Conservation (phyloP, 2,888 invertebrate species). For the Drosophila neotestacea region DNA sequence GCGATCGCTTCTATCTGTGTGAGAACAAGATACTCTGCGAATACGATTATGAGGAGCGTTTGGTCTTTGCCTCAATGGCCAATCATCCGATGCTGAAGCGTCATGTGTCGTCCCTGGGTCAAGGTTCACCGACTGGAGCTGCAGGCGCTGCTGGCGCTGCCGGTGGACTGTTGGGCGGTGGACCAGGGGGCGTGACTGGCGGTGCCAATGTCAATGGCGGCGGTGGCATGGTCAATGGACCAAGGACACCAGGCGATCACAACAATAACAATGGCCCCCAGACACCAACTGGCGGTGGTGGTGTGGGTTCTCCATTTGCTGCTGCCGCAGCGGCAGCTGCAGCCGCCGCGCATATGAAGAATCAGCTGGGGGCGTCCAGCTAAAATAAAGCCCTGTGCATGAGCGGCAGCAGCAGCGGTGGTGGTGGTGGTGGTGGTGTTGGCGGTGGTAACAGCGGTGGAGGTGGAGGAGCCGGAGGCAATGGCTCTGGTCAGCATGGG, state of each 20-base stretch:
- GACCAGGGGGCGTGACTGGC: slow-evolving; percentile 62
- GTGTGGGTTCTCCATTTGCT: slow-evolving; percentile 78
- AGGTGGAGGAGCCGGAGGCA: slow-evolving; percentile 37
- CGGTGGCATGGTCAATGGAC: slow-evolving; percentile 76
- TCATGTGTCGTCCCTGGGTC: slow-evolving; percentile 84
- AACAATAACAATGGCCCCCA: slow-evolving; percentile 84
- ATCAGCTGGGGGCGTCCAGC: slow-evolving; percentile 85
- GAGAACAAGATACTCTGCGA: slow-evolving; percentile 99
- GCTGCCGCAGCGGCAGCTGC: slow-evolving; percentile 80
- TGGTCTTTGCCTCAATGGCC: slow-evolving; percentile 98
- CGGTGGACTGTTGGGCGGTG: slow-evolving; percentile 69
- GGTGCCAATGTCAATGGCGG: slow-evolving; percentile 49
- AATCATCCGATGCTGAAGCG: slow-evolving; percentile 90
- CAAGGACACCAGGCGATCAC: slow-evolving; percentile 84
- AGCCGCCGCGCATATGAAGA: slow-evolving; percentile 85
- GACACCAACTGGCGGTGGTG: slow-evolving; percentile 80
- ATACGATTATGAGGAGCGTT: slow-evolving; percentile 98
- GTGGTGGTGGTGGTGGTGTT: neutral
- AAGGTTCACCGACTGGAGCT: slow-evolving; percentile 83
- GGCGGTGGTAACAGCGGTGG: slow-evolving; percentile 24
- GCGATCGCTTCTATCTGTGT: slow-evolving; percentile 97
- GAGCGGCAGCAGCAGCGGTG: slow-evolving; percentile 62
- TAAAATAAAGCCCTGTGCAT: slow-evolving; percentile 84
- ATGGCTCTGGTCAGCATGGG: slow-evolving; percentile 49
- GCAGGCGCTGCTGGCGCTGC: slow-evolving; percentile 65